Evolutionary conservation across 2,888 invertebrate genomes (phyloP), one percentile per base, ranked within the genome.

Genomic region (Epiblema foenella): DNA sequence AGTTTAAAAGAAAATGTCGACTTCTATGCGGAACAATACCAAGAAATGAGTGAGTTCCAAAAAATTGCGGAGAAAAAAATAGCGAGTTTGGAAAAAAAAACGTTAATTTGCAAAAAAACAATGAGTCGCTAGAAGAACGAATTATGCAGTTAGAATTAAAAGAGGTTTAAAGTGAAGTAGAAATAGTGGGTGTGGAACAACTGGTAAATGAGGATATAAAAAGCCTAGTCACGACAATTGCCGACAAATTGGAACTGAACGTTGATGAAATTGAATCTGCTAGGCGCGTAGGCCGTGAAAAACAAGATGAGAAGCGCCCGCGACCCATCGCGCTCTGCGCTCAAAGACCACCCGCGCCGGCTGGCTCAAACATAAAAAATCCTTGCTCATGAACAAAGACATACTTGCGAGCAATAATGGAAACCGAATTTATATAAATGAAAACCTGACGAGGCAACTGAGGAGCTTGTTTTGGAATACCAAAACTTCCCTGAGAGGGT

Each of bases 1-100:
- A 57, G 17, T 12, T 15, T 57, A 33, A 57, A 3, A 1, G 33
- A 33, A 15, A 57, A 29, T 57, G 57, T 57, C 5, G 11, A 58
- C 42, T 42, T 57, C n/a, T 57, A 57, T 29, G 57, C 57, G n/a
- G 29, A 57, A 8, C 33, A 57, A 33, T 57, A 57, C 8, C 57
- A 57, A 57, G 29, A 29, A 33, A 57, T 57, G 57, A 33, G n/a
- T 9, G 57, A 57, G 24, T 73, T 68, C 37, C 75, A 73, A 39
- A 69, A 69, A 17, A 60, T 64, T 20, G 58, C 73, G 10, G 57
- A 57, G 11, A 57, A 57, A 10, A 57, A 33, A n/a, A 57, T 57
- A 57, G 29, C 57, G 29, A 33, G 33, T n/a, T n/a, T 57, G 15
- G 57, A 57, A 29, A 57, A 12, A 57, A 33, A 37, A 57, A 57